Percentiles rank a stretch among this genome's conserved stretches.
Evolutionary conservation across 2,797 vertebrate genomes (phyloP).

Genomic region (Gymnocypris eckloni): DNA sequence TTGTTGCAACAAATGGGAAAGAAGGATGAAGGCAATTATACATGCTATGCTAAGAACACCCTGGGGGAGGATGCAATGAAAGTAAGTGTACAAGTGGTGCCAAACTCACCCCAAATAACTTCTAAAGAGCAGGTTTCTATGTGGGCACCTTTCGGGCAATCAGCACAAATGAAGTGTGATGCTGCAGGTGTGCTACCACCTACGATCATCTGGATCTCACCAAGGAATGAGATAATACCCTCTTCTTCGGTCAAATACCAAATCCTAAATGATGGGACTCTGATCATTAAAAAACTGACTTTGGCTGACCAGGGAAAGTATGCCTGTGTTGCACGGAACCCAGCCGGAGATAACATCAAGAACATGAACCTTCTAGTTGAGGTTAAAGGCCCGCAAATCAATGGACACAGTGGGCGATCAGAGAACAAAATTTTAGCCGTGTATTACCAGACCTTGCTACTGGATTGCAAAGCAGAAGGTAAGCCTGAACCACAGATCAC

Average conservation of each 20-base stretch:
- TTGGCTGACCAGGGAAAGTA: conserved; percentile 79
- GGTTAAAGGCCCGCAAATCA: conserved; percentile 75
- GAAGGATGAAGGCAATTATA: conserved; percentile 83
- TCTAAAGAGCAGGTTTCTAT: conserved; percentile 69
- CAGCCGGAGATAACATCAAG: conserved; percentile 78
- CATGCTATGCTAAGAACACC: conserved; percentile 81
- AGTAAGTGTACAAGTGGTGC: conserved; percentile 76
- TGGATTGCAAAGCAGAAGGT: conserved; percentile 78
- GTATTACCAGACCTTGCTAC: conserved; percentile 77
- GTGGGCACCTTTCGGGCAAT: conserved; percentile 71
- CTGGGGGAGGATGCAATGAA: conserved; percentile 81
- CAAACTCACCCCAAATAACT: conserved; percentile 71
- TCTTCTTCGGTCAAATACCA: conserved; percentile 71
- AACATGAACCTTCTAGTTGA: conserved; percentile 75
- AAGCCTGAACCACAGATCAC: conserved; percentile 77
- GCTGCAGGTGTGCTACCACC: conserved; percentile 75
- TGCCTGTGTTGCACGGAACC: conserved; percentile 76
- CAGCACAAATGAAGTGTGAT: conserved; percentile 73
- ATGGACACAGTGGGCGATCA: conserved; percentile 69
- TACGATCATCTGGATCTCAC: conserved; percentile 79
- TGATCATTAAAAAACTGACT: conserved; percentile 75
- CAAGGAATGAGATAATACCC: conserved; percentile 73
- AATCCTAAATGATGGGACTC: conserved; percentile 70
- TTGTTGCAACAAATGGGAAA: conserved; percentile 80
- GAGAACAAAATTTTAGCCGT: conserved; percentile 69